phyloP scores from a whole-genome alignment of 2,113 vertebrate species.

The Connochaetes taurinus region DNA sequence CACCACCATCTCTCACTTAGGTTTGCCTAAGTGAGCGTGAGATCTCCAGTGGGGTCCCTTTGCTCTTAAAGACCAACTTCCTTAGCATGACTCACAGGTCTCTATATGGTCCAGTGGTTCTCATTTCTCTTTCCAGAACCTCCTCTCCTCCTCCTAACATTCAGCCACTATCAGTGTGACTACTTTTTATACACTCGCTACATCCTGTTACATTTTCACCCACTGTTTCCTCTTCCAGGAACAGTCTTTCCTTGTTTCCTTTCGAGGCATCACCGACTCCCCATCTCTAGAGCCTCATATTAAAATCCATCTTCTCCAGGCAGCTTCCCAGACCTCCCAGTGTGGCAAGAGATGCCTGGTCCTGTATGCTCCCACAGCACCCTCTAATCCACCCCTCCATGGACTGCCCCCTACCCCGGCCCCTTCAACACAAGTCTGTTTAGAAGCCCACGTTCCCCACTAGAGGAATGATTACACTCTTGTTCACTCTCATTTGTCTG shows the following conservation, averaged over 20 bases:
- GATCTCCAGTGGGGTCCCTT: neutral
- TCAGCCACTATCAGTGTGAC: neutral
- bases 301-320: neutral
- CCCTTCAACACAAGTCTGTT: neutral
- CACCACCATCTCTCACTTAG: neutral
- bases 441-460: neutral
- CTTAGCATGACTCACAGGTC: neutral
- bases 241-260: neutral
- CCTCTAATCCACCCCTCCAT: neutral
- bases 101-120: too few relatives aligned
- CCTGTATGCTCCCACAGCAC: fast-evolving
- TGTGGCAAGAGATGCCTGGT: too few relatives aligned
- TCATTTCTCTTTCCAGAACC: neutral
- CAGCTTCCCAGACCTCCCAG: neutral
- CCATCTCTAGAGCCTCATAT: neutral
- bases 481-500: neutral
- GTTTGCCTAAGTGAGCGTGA: neutral
- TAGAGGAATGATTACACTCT: neutral
- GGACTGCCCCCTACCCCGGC: fast-evolving
- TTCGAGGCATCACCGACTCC: neutral
- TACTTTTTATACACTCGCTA: fast-evolving
- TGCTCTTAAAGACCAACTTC: neutral
- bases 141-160: neutral
- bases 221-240: neutral
- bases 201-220: neutral